Conservation (phyloP, 1,140 invertebrate genomes). For the Orius insidiosus region DNA sequence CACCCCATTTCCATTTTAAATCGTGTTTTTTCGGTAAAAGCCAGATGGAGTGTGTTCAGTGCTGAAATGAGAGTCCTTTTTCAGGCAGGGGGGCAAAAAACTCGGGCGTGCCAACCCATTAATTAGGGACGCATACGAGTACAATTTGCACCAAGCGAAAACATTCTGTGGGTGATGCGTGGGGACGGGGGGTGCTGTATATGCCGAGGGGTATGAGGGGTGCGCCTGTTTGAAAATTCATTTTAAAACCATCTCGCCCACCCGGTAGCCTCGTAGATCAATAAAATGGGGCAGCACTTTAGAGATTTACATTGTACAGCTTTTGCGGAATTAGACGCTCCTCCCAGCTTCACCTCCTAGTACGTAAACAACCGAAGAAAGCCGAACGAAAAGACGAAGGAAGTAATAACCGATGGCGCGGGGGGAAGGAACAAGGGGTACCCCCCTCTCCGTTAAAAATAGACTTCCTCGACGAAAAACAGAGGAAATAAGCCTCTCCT, state of each 20-base stretch:
- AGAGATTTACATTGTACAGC: constrained; percentile 12
- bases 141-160: no score
- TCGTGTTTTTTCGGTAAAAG: neutral
- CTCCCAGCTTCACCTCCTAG: no score
- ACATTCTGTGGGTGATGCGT: neutral
- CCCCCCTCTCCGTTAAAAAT: no score
- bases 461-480: no score
- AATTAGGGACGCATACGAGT: no score
- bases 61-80: neutral
- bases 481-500: no score
- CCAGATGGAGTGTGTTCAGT: neutral
- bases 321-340: constrained; percentile 8
- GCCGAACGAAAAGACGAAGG: no score
- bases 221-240: constrained; percentile 6
- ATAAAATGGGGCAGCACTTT: constrained; percentile 11
- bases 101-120: no score
- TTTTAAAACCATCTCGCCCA: constrained; percentile 7
- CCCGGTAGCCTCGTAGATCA: constrained; percentile 8
- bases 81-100: neutral
- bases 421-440: no score
- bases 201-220: neutral
- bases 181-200: neutral
- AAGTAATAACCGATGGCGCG: no score
- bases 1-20: no score
- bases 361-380: no score